Conservation (phyloP, 2,113 vertebrate species). For the Ellobius talpinus region DNA sequence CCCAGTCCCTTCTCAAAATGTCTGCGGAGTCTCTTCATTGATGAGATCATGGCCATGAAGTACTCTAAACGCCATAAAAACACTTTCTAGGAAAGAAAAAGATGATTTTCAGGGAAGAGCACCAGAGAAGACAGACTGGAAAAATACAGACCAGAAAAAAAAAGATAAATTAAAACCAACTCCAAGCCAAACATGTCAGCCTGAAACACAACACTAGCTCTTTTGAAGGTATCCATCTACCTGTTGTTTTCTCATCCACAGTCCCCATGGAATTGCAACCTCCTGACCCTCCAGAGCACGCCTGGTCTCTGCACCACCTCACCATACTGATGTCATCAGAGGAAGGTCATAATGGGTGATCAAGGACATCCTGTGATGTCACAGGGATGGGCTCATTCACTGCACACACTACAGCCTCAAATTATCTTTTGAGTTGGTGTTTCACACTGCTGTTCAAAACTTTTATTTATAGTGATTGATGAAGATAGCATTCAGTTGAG, state of each 20-base stretch:
- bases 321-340: constrained; percentile 37
- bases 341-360: constrained; percentile 60
- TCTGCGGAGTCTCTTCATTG: background rate
- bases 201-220: background rate
- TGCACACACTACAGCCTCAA: background rate
- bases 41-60: background rate
- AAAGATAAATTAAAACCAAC: background rate
- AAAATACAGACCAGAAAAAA: background rate
- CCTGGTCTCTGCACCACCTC: background rate
- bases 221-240: constrained; percentile 25
- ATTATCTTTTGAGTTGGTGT: background rate
- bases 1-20: background rate
- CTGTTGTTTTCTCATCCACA: constrained; percentile 38
- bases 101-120: background rate
- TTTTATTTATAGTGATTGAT: background rate
- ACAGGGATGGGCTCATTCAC: background rate
- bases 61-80: constrained; percentile 22
- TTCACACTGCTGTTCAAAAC: background rate
- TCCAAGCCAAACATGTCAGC: background rate
- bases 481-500: background rate
- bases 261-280: background rate
- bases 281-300: background rate
- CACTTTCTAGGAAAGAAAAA: background rate
- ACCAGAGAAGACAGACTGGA: constrained; percentile 26
- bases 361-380: constrained; percentile 60